phyloP scores from a whole-genome alignment of 1,140 invertebrate species.

The Drosophila mauritiana region DNA sequence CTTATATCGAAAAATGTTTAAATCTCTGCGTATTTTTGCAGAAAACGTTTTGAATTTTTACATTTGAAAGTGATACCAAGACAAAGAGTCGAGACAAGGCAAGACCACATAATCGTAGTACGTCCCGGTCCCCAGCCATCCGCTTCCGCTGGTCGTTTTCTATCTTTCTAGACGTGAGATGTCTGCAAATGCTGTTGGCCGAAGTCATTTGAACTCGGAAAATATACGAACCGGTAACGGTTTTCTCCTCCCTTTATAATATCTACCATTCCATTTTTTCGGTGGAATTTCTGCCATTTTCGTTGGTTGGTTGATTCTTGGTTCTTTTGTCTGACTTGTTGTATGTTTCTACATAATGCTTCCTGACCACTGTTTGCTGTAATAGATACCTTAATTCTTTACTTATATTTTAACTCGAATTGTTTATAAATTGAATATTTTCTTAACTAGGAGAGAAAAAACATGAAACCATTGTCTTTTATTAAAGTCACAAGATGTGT shows the following conservation, averaged over 20 bases:
- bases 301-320: slow-evolving; percentile 27
- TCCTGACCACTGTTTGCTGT: slow-evolving; percentile 39
- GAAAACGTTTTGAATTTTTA: slow-evolving; percentile 60
- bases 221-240: slow-evolving; percentile 40
- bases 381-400: slow-evolving; percentile 60
- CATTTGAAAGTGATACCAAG: slow-evolving; percentile 25
- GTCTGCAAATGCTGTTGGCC: slow-evolving; percentile 54
- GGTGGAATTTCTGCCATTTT: slow-evolving; percentile 46
- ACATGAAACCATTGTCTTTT: slow-evolving; percentile 47
- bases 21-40: slow-evolving; percentile 3
- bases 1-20: neutral
- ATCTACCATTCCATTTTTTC: slow-evolving; percentile 1
- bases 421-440: slow-evolving; percentile 76
- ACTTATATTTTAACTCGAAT: slow-evolving; percentile 51
- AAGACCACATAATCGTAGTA: slow-evolving; percentile 49
- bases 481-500: slow-evolving; percentile 38
- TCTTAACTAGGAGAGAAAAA: neutral
- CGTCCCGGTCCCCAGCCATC: neutral
- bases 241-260: slow-evolving; percentile 3
- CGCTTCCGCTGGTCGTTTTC: neutral
- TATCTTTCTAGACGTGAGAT: slow-evolving; percentile 45
- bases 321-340: slow-evolving; percentile 57
- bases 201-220: slow-evolving; percentile 73
- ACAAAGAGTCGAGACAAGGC: slow-evolving; percentile 24
- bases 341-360: slow-evolving; percentile 49